A percentile compares a stretch with the other conserved stretches of the same genome.
Conservation (phyloP, 2,888 invertebrate species). For the Caenorhabditis sp. region DNA sequence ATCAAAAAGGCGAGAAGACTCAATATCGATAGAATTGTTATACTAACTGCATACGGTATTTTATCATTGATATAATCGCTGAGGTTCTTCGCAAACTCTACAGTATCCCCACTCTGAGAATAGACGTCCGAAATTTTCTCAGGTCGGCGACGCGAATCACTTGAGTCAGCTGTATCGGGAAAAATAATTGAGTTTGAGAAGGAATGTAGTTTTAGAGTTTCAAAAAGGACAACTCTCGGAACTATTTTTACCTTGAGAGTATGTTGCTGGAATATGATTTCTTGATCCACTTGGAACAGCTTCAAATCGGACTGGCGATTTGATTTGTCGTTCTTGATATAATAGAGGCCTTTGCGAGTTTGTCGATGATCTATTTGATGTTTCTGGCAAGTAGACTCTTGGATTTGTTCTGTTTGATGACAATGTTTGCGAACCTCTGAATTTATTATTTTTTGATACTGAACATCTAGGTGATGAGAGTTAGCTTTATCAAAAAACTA, state of each 20-base stretch:
- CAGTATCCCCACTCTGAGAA: conserved; percentile 61
- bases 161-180: conserved; percentile 44
- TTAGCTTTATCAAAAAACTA: too few species aligned
- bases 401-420: conserved; percentile 20
- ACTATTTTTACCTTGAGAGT: background rate
- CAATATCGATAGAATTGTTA: conserved; percentile 24
- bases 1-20: conserved; percentile 33
- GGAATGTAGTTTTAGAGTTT: too few species aligned
- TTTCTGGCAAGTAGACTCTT: background rate
- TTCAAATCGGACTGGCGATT: conserved; percentile 26
- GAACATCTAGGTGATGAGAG: too few species aligned
- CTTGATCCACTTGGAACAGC: conserved; percentile 29
- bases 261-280: background rate
- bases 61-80: conserved; percentile 58
- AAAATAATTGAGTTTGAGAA: background rate
- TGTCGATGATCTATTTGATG: conserved; percentile 19
- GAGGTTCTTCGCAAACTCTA: conserved; percentile 64
- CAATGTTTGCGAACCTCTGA: conserved; percentile 28
- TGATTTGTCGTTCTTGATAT: conserved; percentile 3
- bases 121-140: conserved; percentile 57
- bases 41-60: conserved; percentile 53
- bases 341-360: conserved; percentile 26
- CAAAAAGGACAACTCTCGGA: background rate
- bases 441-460: too few species aligned
- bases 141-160: conserved; percentile 37